Percentiles rank a stretch among this genome's conserved stretches.
These are phyloP conservation scores for Gallinago stenura DNA, from an alignment of 2,797 vertebrate species.

Conservation along the genomic window DNA sequence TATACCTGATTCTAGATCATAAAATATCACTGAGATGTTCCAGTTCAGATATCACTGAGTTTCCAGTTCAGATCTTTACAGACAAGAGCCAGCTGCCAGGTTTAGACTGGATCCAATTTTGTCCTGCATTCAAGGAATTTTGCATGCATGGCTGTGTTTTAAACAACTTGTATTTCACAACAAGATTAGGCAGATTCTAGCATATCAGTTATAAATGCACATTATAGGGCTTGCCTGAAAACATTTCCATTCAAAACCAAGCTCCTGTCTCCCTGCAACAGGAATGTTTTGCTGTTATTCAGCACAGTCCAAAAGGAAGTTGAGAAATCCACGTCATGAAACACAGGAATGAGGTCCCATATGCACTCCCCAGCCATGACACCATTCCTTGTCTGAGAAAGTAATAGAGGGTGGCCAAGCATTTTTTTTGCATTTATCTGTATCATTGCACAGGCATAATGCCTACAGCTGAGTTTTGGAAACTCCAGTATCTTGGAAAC, in stretches of 20 bases:
- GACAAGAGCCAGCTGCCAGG: neutral
- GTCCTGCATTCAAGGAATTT: neutral
- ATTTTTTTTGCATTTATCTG: neutral
- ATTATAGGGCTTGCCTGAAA: neutral
- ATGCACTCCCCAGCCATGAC: neutral
- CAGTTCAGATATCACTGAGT: neutral
- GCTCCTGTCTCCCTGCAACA: neutral
- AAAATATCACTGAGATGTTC: conserved; percentile 12
- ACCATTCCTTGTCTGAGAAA: neutral
- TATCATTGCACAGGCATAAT: neutral
- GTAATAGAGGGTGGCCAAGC: neutral
- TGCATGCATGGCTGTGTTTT: neutral
- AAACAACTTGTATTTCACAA: neutral
- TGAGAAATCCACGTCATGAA: neutral
- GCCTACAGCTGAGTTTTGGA: neutral
- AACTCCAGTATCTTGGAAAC: neutral
- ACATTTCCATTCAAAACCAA: neutral
- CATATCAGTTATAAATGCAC: neutral
- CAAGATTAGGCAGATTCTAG: neutral
- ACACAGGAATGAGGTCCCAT: neutral
- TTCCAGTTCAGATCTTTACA: conserved; percentile 22
- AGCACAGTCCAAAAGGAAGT: neutral
- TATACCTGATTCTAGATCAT: neutral
- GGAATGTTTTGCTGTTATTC: neutral
- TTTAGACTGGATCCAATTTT: neutral